A percentile compares a stretch with the other conserved stretches of the same genome.
Evolutionary conservation across 2,113 vertebrate genomes (phyloP).

Genomic region (Zonotrichia leucophrys): DNA sequence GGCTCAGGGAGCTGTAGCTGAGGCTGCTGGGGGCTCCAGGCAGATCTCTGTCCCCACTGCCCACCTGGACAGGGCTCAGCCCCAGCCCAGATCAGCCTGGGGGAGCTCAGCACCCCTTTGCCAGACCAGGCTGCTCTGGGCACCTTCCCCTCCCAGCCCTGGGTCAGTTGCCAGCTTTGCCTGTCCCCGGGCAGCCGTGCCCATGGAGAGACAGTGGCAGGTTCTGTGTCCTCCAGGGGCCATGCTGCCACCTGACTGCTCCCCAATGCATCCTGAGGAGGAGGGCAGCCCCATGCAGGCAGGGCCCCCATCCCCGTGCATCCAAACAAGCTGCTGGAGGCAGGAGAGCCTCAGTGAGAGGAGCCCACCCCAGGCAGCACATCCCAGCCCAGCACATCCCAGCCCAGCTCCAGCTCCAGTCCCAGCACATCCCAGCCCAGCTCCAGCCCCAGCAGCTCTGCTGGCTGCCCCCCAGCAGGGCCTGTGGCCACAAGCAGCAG

Average conservation of each 20-base stretch:
- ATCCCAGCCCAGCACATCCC: background rate
- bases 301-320: background rate
- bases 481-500: background rate
- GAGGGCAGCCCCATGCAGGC: background rate
- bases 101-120: background rate
- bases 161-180: background rate
- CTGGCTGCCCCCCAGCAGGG: background rate
- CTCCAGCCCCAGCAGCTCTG: background rate
- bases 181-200: fast-evolving
- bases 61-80: fast-evolving
- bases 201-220: fast-evolving
- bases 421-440: background rate
- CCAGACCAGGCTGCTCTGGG: background rate
- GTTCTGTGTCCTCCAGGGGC: background rate
- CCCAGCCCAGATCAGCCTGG: background rate
- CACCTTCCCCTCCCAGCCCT: background rate
- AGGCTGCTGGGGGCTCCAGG: background rate
- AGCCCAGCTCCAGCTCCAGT: background rate
- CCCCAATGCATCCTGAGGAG: background rate
- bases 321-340: background rate
- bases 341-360: background rate
- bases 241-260: background rate
- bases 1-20: background rate
- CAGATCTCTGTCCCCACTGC: background rate
- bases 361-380: background rate